These are phyloP conservation scores for Coptodon bakossiorum DNA, from an alignment of 2,113 vertebrate species.

Conservation along the genomic window DNA sequence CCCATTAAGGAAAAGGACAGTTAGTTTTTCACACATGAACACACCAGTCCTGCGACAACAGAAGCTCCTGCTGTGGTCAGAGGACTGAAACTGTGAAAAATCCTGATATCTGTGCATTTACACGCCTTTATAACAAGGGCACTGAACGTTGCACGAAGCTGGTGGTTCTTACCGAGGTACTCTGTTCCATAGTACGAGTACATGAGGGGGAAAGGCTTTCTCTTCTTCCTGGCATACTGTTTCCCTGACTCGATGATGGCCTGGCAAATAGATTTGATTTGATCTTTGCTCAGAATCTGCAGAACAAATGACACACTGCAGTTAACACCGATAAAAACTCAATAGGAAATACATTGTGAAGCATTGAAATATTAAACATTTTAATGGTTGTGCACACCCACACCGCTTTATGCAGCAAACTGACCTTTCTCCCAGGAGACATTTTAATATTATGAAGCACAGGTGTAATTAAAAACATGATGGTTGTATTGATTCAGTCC, in stretches of 20 bases:
- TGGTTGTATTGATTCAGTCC: not conserved
- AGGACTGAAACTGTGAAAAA: not conserved
- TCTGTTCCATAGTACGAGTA: slow-evolving; percentile 87
- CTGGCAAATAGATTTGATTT: slow-evolving; percentile 84
- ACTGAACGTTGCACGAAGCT: not conserved
- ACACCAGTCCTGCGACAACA: not conserved
- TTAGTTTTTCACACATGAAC: slow-evolving; percentile 30
- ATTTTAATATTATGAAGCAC: not conserved
- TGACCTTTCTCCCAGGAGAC: not conserved
- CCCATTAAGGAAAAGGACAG: slow-evolving; percentile 44
- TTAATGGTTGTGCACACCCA: not conserved
- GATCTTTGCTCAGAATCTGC: slow-evolving; percentile 81
- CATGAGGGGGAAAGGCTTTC: slow-evolving; percentile 85
- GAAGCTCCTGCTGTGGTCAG: not conserved
- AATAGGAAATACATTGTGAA: not conserved
- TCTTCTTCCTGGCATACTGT: slow-evolving; percentile 81
- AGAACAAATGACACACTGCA: not conserved
- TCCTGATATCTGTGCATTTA: not conserved
- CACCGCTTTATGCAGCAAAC: not conserved
- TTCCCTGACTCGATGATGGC: slow-evolving; percentile 87
- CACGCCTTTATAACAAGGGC: not conserved
- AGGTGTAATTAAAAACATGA: not conserved
- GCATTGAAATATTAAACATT: not conserved
- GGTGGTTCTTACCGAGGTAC: slow-evolving; percentile 78
- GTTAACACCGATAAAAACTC: not conserved